Conservation (phyloP, 1,140 invertebrate species). For the Drosophila orena region DNA sequence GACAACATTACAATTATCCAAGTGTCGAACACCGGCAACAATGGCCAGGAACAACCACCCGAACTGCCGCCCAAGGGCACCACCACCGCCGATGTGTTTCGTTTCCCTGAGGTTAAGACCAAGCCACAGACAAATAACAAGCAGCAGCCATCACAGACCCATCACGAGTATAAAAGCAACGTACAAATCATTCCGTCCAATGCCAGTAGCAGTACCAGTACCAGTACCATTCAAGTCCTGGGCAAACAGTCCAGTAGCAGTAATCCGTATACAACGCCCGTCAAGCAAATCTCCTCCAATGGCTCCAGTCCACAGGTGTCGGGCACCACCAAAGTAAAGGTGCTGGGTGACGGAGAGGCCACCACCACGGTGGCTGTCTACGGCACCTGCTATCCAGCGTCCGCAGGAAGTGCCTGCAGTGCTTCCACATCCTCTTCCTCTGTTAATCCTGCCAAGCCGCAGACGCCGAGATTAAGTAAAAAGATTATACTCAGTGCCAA, state of each 20-base stretch:
- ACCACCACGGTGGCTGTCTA: conserved; percentile 70
- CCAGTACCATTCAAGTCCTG: conserved; percentile 73
- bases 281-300: conserved; percentile 54
- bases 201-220: conserved; percentile 49
- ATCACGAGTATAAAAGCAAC: conserved; percentile 81
- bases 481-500: conserved; percentile 82
- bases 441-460: conserved; percentile 28
- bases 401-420: not conserved
- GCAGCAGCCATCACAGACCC: conserved; percentile 30
- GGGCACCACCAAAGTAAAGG: conserved; percentile 76
- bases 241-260: conserved; percentile 41
- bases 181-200: conserved; percentile 85
- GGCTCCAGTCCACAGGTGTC: conserved; percentile 19
- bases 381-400: conserved; percentile 71
- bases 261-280: conserved; percentile 67
- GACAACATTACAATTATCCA: conserved; percentile 83
- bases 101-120: conserved; percentile 72
- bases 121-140: conserved; percentile 42
- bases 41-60: conserved; percentile 44
- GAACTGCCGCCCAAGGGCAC: conserved; percentile 67
- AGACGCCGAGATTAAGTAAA: conserved; percentile 73
- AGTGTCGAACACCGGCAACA: conserved; percentile 67
- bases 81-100: conserved; percentile 68
- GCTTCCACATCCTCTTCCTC: conserved; percentile 11
- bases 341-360: conserved; percentile 49